A percentile compares a stretch with the other conserved stretches of the same genome.
These are phyloP conservation scores for Adelphocoris suturalis DNA, from an alignment of 2,888 invertebrate species.

Conservation along the genomic window DNA sequence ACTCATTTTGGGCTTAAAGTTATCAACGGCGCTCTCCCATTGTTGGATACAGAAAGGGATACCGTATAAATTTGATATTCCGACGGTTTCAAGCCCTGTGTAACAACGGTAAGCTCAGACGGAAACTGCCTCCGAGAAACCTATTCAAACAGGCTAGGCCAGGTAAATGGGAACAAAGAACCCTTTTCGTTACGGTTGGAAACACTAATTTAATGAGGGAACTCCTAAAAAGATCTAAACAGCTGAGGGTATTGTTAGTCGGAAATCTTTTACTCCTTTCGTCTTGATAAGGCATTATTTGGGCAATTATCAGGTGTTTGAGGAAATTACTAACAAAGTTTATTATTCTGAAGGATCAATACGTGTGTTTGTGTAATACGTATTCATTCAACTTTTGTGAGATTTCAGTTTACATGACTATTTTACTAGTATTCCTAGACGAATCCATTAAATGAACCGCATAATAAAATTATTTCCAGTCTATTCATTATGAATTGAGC, in stretches of 20 bases:
- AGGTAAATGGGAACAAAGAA: constrained; percentile 49
- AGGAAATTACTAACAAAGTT: too few relatives aligned
- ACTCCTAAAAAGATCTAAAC: constrained; percentile 21
- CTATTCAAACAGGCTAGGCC: constrained; percentile 18
- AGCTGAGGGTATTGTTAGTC: constrained; percentile 12
- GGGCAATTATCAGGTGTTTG: neutral
- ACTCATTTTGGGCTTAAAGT: too few relatives aligned
- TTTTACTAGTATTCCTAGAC: too few relatives aligned
- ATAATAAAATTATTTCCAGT: too few relatives aligned
- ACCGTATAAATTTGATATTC: neutral
- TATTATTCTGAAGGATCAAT: too few relatives aligned
- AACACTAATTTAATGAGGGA: constrained; percentile 47
- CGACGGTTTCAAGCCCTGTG: neutral
- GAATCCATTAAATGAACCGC: too few relatives aligned
- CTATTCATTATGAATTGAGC: too few relatives aligned
- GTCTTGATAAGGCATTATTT: neutral
- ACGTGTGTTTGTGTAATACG: too few relatives aligned
- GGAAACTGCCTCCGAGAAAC: constrained; percentile 13
- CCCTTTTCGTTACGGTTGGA: constrained; percentile 46
- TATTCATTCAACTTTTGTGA: too few relatives aligned
- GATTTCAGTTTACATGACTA: too few relatives aligned
- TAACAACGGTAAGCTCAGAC: neutral
- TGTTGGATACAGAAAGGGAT: neutral
- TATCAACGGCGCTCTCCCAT: neutral
- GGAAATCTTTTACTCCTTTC: neutral